Evolutionary conservation across 2,113 vertebrate genomes (phyloP), one percentile per base, ranked within the genome.

Genomic region (Xiphias gladius): DNA sequence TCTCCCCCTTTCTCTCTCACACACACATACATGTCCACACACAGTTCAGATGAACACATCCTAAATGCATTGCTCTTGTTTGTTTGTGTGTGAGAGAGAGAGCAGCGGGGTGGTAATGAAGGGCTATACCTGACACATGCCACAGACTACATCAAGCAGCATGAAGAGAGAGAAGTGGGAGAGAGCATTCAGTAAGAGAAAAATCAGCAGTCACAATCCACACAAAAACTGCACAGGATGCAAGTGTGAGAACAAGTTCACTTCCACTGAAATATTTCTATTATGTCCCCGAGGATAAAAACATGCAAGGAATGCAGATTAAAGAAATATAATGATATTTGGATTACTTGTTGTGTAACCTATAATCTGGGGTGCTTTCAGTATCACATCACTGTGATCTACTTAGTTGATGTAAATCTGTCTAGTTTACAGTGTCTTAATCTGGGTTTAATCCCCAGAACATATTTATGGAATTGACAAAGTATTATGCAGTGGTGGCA

Each of bases 391-490:
- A 57, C 67, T 67, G 54, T 80, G 80, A 89, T 92, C 82, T 91
- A 72, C 73, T 90, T 88, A 87, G 68, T 26, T 77, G 68, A 83
- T 65, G 52, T 79, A 89, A 92, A 92, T 89, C 80, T 85, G 62
- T 86, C 72, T 86, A 74, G 78, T 91, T 88, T 88, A 89, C 76
- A 72, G 63, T 71, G 79, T 89, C 79, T 73, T 90, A 94, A 94
- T 93, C 90, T 88, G 80, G 17, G 26, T 67, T 85, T 87, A 93
- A 93, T 86, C 89, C 84, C 54, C 50, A 82, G 61, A 88, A 91
- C 90, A 92, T 90, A 92, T 93, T 93, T 93, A 84, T 82, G 80
- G 58, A 80, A 82, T 58, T 85, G 74, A 65, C 57, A 82, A 63
- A 83, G 86, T 55, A 86, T 89, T 72, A 83, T 64, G 58, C n/a